Evolutionary conservation across 2,113 vertebrate species (phyloP).

Genomic region (Bostrychus sinensis): DNA sequence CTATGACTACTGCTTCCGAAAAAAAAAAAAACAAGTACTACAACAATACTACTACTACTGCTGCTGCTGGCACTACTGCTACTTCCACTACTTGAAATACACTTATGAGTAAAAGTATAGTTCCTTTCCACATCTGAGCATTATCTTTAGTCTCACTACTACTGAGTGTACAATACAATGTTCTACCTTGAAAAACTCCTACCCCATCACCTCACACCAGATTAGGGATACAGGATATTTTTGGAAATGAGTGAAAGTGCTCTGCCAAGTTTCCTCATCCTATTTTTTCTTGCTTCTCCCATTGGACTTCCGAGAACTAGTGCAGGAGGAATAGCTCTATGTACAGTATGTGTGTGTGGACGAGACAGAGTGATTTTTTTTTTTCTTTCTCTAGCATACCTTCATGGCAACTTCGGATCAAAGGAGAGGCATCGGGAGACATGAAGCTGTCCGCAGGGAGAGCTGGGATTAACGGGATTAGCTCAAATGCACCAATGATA

Average conservation of each 20-base stretch:
- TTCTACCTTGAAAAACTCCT: constrained; percentile 42
- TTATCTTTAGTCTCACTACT: no score
- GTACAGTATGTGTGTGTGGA: background rate
- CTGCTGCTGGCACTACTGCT: no score
- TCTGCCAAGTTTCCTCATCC: constrained; percentile 45
- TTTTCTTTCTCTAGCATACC: constrained; percentile 4
- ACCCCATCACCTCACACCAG: constrained; percentile 43
- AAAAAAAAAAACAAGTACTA: no score
- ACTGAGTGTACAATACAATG: no score
- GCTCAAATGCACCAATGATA: constrained; percentile 46
- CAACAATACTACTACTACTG: no score
- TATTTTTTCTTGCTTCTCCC: constrained; percentile 27
- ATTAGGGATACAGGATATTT: constrained; percentile 58
- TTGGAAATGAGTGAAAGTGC: constrained; percentile 30
- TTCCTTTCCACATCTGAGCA: no score
- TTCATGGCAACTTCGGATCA: constrained; percentile 47
- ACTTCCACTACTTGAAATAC: no score
- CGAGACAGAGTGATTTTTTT: constrained; percentile 25
- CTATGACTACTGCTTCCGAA: no score
- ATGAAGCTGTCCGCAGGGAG: constrained; percentile 29
- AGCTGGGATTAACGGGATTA: constrained; percentile 63
- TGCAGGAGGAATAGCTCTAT: constrained; percentile 25
- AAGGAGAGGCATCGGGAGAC: constrained; percentile 49
- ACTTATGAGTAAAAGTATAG: no score
- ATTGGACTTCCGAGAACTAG: constrained; percentile 26